phyloP scores from a whole-genome alignment of 2,888 invertebrate genomes.

The Tubiluchus corallicola region DNA sequence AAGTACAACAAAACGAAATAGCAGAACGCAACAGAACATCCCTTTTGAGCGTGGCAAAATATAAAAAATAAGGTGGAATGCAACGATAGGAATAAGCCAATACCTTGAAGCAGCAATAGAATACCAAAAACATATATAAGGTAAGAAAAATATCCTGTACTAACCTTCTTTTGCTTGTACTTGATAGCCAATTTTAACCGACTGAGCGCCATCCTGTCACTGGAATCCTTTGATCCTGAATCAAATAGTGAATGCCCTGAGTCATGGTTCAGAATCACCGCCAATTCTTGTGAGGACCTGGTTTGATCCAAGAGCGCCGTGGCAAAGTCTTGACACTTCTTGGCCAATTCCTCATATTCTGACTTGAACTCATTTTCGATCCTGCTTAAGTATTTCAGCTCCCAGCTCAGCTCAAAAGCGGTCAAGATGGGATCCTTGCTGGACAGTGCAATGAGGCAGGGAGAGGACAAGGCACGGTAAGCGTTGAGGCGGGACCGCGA shows the following conservation, averaged over 20 bases:
- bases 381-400: conserved; percentile 76
- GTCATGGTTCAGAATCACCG: conserved; percentile 87
- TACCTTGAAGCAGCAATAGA: too few species aligned
- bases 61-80: too few species aligned
- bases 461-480: conserved; percentile 84
- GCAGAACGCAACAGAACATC: too few species aligned
- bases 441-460: conserved; percentile 84
- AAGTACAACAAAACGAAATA: too few species aligned
- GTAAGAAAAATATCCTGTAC: too few species aligned
- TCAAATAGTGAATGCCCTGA: too few species aligned
- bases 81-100: too few species aligned
- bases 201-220: conserved; percentile 80
- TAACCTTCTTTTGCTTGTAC: conserved; percentile 92
- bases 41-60: too few species aligned
- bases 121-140: too few species aligned
- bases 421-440: conserved; percentile 95
- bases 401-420: conserved; percentile 94
- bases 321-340: conserved; percentile 46
- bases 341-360: conserved; percentile 44
- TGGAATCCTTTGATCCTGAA: conserved; percentile 27
- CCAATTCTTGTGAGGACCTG: conserved; percentile 81
- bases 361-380: conserved; percentile 92
- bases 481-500: conserved; percentile 92
- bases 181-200: conserved; percentile 90
- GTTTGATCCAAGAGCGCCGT: conserved; percentile 90